These are phyloP conservation scores for Petaurus breviceps DNA, from an alignment of 2,113 vertebrate genomes.

Conservation along the genomic window DNA sequence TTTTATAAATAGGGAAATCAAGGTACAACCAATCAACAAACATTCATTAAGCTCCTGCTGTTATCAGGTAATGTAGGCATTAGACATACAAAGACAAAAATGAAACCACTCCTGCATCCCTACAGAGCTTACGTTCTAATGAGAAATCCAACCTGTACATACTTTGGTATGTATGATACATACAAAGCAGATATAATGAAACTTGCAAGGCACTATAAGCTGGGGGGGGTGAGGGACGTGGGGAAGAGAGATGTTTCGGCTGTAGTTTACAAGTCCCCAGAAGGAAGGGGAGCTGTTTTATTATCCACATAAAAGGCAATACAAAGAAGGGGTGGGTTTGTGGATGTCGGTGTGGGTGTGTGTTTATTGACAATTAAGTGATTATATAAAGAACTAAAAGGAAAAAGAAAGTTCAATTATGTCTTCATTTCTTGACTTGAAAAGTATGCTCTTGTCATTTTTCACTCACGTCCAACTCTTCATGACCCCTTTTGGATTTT, in stretches of 20 bases:
- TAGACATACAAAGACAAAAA: too few relatives aligned
- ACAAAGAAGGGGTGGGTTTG: neutral
- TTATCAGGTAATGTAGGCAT: too few relatives aligned
- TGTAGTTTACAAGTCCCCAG: neutral
- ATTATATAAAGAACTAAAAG: neutral
- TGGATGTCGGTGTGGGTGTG: too few relatives aligned
- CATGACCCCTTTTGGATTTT: neutral
- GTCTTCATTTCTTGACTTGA: neutral
- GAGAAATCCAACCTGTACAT: too few relatives aligned
- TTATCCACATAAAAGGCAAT: neutral
- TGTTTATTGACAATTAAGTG: neutral
- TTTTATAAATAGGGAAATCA: neutral
- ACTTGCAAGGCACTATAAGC: too few relatives aligned
- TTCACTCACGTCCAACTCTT: neutral
- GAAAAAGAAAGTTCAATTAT: neutral
- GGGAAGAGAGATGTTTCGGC: neutral
- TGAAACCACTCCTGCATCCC: too few relatives aligned
- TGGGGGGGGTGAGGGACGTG: too few relatives aligned
- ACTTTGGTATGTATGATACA: too few relatives aligned
- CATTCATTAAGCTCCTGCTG: neutral
- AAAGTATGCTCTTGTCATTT: neutral
- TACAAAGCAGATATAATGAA: too few relatives aligned
- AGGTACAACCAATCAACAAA: neutral
- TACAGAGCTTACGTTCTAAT: too few relatives aligned
- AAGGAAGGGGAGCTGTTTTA: neutral